Evolutionary conservation across 2,797 vertebrate species (phyloP).

Genomic region (Oophaga sylvatica): DNA sequence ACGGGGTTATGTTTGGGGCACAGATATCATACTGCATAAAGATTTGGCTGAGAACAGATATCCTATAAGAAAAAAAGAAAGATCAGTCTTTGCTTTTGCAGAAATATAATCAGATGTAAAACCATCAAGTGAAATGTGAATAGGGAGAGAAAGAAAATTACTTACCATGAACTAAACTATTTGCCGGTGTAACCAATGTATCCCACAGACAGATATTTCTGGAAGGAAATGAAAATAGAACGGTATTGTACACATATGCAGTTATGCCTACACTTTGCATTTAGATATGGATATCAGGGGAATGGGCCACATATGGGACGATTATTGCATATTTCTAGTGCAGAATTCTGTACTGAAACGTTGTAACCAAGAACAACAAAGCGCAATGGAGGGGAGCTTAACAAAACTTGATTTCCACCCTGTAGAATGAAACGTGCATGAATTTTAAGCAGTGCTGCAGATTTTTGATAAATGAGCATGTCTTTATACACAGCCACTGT

Average conservation of each 20-base stretch:
- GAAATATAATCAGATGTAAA: background rate
- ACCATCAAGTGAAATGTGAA: background rate
- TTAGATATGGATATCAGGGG: background rate
- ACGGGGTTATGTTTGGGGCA: too few relatives aligned
- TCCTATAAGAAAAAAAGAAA: too few relatives aligned
- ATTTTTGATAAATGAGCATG: background rate
- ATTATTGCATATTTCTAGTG: background rate
- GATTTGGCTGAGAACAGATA: too few relatives aligned
- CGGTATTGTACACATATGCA: background rate
- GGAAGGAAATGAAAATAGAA: conserved; percentile 38
- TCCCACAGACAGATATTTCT: conserved; percentile 99
- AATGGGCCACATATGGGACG: too few relatives aligned
- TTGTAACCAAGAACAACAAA: background rate
- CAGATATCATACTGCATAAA: too few relatives aligned
- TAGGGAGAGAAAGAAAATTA: conserved; percentile 37
- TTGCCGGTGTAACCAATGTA: conserved; percentile 88
- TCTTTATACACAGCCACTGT: too few relatives aligned
- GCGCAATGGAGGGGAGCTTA: too few relatives aligned
- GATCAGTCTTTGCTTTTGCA: too few relatives aligned
- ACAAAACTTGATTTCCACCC: background rate
- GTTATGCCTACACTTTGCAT: background rate
- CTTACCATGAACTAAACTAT: conserved; percentile 93
- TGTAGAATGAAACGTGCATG: background rate
- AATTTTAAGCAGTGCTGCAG: background rate
- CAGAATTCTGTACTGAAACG: background rate